A percentile compares a stretch with the other conserved stretches of the same genome.
Conservation (phyloP, 2,797 vertebrate genomes). For the Ataeniobius toweri region DNA sequence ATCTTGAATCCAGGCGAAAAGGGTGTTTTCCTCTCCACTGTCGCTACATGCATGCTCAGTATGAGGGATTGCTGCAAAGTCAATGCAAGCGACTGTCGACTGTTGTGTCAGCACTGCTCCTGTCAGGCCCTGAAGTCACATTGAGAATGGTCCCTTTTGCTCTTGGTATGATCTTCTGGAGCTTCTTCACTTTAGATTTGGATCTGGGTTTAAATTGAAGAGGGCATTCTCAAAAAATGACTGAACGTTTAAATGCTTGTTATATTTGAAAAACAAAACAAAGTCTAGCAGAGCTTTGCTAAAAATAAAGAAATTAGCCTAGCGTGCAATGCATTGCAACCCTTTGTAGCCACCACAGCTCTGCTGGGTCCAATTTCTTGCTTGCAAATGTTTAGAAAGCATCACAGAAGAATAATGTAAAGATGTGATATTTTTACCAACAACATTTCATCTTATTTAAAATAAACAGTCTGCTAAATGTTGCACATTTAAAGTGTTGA, state of each 20-base stretch:
- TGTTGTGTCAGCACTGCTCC: too few relatives aligned
- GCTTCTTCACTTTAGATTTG: background rate
- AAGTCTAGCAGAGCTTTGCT: background rate
- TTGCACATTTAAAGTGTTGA: background rate
- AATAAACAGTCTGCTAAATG: background rate
- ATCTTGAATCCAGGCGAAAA: too few relatives aligned
- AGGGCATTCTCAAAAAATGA: background rate
- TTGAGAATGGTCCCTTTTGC: too few relatives aligned
- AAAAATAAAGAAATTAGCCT: background rate
- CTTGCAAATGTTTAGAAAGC: background rate
- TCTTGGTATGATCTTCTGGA: background rate
- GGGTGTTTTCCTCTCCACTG: too few relatives aligned
- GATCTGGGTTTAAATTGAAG: background rate
- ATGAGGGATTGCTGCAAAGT: too few relatives aligned
- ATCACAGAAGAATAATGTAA: background rate
- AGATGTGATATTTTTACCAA: background rate
- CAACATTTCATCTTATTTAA: background rate
- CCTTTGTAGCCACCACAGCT: background rate
- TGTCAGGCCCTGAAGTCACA: too few relatives aligned
- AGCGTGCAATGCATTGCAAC: background rate
- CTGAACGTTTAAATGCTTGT: background rate
- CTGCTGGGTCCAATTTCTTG: background rate
- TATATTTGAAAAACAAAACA: background rate
- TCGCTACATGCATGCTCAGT: too few relatives aligned
- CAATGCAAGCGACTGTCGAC: too few relatives aligned